Percentiles rank a stretch among this genome's conserved stretches.
These are phyloP conservation scores for Bubo bubo DNA, from an alignment of 2,113 vertebrate species.

Conservation along the genomic window DNA sequence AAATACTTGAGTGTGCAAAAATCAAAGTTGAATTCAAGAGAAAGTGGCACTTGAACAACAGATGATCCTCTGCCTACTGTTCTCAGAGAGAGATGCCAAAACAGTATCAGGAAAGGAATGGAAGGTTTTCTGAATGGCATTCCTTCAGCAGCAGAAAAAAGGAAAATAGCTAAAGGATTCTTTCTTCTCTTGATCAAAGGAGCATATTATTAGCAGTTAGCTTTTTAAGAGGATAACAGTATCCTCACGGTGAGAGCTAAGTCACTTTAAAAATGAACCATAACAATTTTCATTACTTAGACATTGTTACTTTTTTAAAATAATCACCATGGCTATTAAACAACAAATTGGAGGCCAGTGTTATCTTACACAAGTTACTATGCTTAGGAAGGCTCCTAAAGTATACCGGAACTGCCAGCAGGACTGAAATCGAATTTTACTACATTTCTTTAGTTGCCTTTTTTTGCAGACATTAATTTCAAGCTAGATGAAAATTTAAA, in stretches of 20 bases:
- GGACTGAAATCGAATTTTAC: background rate
- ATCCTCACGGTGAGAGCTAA: background rate
- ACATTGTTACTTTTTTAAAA: background rate
- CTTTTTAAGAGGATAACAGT: background rate
- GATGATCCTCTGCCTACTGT: background rate
- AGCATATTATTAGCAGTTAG: background rate
- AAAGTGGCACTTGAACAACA: background rate
- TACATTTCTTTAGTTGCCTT: background rate
- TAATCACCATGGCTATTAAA: background rate
- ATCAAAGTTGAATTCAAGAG: background rate
- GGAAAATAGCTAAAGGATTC: background rate
- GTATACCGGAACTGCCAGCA: background rate
- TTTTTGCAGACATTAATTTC: background rate
- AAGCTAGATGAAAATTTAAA: background rate
- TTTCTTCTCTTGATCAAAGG: background rate
- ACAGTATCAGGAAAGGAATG: background rate
- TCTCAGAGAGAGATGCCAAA: background rate
- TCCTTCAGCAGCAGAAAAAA: background rate
- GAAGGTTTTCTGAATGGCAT: background rate
- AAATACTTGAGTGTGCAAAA: slow-evolving; percentile 4
- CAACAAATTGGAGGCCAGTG: background rate
- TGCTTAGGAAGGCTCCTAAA: background rate
- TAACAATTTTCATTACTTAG: background rate
- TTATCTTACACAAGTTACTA: background rate
- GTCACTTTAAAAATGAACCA: background rate